phyloP scores from a whole-genome alignment of 2,797 vertebrate species.

The Siniperca scherzeri region DNA sequence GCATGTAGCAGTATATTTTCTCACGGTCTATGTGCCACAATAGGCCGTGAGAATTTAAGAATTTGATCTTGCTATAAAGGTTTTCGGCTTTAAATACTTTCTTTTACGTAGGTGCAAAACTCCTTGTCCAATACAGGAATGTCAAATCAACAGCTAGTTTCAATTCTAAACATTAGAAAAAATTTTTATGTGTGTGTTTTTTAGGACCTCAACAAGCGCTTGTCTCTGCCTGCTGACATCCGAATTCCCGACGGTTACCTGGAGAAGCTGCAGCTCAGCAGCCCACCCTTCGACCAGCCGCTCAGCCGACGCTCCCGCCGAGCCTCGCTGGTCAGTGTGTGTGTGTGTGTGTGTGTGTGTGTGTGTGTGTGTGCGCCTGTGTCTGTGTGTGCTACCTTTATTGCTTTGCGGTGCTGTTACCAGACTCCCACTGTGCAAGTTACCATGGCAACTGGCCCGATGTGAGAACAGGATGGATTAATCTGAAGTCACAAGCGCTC shows the following conservation, averaged over 20 bases:
- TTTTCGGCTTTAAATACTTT: not conserved
- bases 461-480: conserved; percentile 47
- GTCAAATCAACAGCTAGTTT: not conserved
- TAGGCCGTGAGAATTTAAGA: not conserved
- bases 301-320: conserved; percentile 90
- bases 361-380: conserved; percentile 6
- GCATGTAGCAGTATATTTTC: not conserved
- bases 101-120: not conserved
- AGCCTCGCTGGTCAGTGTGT: conserved; percentile 74
- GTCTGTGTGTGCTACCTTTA: conserved; percentile 36
- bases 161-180: not conserved
- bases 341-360: conserved; percentile 7
- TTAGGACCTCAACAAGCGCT: conserved; percentile 95
- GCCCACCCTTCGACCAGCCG: conserved; percentile 95
- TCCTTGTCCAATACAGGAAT: not conserved
- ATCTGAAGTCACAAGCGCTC: conserved; percentile 39
- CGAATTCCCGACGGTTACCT: conserved; percentile 97
- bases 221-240: conserved; percentile 97
- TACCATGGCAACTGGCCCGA: conserved; percentile 66
- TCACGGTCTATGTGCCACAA: not conserved
- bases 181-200: conserved; percentile 19
- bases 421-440: conserved; percentile 53
- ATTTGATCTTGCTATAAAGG: not conserved
- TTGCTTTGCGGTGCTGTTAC: conserved; percentile 35
- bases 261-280: conserved; percentile 97